Base-by-base conservation (phyloP, 2,797 vertebrate genomes). In the Steatocranus sp. region DNA sequence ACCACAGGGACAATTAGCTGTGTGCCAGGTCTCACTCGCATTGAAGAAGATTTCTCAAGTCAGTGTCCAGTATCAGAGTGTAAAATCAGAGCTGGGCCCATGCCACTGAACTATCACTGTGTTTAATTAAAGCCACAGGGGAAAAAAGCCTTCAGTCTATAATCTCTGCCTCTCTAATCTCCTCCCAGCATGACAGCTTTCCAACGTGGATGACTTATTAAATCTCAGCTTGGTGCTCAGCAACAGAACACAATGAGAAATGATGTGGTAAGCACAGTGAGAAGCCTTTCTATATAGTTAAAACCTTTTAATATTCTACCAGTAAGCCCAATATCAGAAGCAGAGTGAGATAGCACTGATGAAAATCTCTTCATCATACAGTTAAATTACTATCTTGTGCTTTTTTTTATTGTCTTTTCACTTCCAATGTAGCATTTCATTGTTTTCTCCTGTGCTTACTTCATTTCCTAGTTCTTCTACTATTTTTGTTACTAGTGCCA, bases 61-160 rank as follows among this genome's bases (percentile, higher is more conserved):
- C 53, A 66, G n/a, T 58, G 80, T 81, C 74, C 23, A 41, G 43
- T 34, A 18, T 14, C 27, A 54, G 25, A 48, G 32, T 81, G 61
- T 83, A 38, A 86, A 78, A 63, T 76, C 78, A 76, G 36, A 41
- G 41, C 12, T 34, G 54, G 27, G 48, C 34, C 81, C 43, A 78
- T 87, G 86, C 87, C 90, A 78, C 79, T 78, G 81, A 83, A 80
- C 85, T 36, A 83, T 88, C 63, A 74, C 48, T 75, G 70, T 80
- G 81, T 92, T 94, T 94, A 91, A 95, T 94, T 92, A 94, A 92
- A 94, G 51, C 82, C 78, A 70, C 80, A 68, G 56, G 78, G 5
- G 51, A 0, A 54, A 54, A 83, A 84, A 54, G 49, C 27, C 79
- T 58, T 43, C 79, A 17, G 53, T 75, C 74, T 82, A 10, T 87